These are phyloP conservation scores for Parotia lawesii DNA, from an alignment of 2,113 vertebrate species.

Conservation along the genomic window DNA sequence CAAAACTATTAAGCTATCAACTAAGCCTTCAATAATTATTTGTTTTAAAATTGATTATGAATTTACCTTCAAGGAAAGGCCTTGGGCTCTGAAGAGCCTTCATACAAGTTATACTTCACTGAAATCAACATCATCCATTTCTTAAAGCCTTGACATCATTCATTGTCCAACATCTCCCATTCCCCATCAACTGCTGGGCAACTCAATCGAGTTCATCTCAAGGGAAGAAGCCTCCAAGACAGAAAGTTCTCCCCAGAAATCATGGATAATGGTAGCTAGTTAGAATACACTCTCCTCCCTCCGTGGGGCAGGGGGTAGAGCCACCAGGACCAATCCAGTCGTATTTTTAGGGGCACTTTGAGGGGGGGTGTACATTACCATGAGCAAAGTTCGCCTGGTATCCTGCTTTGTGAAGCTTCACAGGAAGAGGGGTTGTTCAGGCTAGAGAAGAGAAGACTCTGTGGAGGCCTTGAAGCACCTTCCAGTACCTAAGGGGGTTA, in stretches of 20 bases:
- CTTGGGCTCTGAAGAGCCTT: background rate
- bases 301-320: background rate
- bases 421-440: background rate
- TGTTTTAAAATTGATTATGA: background rate
- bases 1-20: background rate
- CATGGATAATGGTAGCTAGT: background rate
- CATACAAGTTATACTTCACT: background rate
- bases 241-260: background rate
- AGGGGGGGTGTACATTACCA: rapidly evolving
- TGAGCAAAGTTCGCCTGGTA: background rate
- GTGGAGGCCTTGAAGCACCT: background rate
- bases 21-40: background rate
- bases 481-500: background rate
- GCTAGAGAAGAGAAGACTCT: background rate
- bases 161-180: background rate
- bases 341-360: background rate
- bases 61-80: background rate
- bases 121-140: background rate
- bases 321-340: background rate
- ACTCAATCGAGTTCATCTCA: background rate
- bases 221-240: background rate
- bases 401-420: background rate
- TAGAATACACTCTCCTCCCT: background rate
- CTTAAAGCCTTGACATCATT: background rate
- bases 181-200: background rate